These are phyloP conservation scores for Xestia c-nigrum DNA, from an alignment of 2,888 invertebrate species.

Conservation along the genomic window DNA sequence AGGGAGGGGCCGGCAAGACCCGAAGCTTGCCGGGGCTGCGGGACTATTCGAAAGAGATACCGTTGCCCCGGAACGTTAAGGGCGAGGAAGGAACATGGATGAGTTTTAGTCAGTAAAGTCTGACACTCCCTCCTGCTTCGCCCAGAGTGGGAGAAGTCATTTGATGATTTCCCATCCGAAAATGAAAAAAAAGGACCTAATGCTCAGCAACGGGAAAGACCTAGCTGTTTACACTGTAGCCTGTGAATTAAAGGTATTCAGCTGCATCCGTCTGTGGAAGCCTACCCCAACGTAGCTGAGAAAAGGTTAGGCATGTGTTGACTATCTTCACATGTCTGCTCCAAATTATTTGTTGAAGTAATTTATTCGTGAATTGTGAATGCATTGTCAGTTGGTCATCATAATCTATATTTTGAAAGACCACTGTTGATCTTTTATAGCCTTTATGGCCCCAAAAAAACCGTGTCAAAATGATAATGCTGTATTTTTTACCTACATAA, in stretches of 20 bases:
- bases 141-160: too few relatives aligned
- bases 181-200: background rate
- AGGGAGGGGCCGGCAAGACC: too few relatives aligned
- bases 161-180: too few relatives aligned
- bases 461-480: conserved; percentile 27
- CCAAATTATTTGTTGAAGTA: background rate
- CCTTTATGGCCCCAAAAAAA: conserved; percentile 5
- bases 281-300: background rate
- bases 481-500: background rate
- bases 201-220: too few relatives aligned
- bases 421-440: conserved; percentile 19
- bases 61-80: too few relatives aligned
- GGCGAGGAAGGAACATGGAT: too few relatives aligned
- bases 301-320: background rate
- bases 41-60: too few relatives aligned
- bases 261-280: background rate
- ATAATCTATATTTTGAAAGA: conserved; percentile 10
- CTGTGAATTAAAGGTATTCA: background rate
- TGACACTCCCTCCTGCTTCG: too few relatives aligned
- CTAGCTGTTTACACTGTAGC: background rate
- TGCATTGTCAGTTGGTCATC: background rate
- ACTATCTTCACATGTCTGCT: background rate
- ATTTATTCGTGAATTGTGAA: background rate
- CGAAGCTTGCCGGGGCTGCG: too few relatives aligned
- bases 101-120: too few relatives aligned